Conservation (phyloP, 2,888 invertebrate species). For the Oeneis ivallda region DNA sequence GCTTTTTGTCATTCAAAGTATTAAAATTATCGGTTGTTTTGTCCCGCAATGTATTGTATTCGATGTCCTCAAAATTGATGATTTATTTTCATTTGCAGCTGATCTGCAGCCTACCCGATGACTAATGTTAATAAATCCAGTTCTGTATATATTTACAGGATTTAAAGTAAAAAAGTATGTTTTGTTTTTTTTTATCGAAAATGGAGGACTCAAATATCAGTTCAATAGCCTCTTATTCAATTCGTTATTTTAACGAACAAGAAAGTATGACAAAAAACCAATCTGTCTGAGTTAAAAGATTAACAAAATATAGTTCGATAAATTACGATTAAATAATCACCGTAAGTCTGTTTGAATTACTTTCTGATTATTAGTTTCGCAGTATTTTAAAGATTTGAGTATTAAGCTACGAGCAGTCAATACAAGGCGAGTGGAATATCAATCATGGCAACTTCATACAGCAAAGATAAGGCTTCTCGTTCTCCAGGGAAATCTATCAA, state of each 20-base stretch:
- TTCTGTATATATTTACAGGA: background rate
- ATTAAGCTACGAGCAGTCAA: conserved; percentile 31
- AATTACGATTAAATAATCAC: no score
- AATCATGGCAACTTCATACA: conserved; percentile 32
- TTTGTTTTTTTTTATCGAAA: no score
- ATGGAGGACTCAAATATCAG: background rate
- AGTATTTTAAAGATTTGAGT: conserved; percentile 2
- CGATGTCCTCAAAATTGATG: conserved; percentile 45
- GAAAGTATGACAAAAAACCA: no score
- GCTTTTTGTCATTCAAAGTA: conserved; percentile 67
- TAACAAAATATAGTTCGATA: no score
- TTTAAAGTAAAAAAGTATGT: no score
- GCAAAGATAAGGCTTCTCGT: conserved; percentile 23
- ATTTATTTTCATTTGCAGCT: conserved; percentile 48
- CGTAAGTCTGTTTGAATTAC: background rate
- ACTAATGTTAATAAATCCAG: conserved; percentile 2
- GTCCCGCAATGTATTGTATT: conserved; percentile 49
- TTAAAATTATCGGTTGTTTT: conserved; percentile 73
- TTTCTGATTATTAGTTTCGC: background rate
- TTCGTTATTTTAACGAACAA: no score
- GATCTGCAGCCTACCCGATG: conserved; percentile 28
- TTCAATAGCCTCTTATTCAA: no score
- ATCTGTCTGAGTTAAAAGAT: background rate
- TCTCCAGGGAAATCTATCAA: conserved; percentile 34
- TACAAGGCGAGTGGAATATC: conserved; percentile 32